Percentiles rank a stretch among this genome's conserved stretches.
These are phyloP conservation scores for Tragelaphus scriptus DNA, from an alignment of 2,113 vertebrate genomes.

Conservation along the genomic window DNA sequence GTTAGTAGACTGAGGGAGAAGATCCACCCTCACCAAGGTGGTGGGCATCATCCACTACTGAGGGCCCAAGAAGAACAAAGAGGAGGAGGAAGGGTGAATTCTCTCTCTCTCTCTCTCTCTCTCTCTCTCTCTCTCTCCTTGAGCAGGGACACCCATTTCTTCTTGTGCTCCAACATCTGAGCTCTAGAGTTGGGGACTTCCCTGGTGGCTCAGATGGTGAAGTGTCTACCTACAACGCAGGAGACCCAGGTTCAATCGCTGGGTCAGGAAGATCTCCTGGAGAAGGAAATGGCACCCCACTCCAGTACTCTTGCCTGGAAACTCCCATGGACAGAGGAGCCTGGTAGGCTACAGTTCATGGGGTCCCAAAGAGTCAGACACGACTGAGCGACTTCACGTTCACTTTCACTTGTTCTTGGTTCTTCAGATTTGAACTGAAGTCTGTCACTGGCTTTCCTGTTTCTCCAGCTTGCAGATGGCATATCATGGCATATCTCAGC, in stretches of 20 bases:
- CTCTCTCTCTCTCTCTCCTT: neutral
- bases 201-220: neutral
- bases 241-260: neutral
- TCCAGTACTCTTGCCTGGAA: neutral
- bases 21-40: neutral
- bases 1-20: neutral
- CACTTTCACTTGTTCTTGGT: neutral
- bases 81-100: neutral
- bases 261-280: neutral
- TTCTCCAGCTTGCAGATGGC: neutral
- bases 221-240: neutral
- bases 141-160: neutral
- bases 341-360: neutral
- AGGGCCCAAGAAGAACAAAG: neutral
- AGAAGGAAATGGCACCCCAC: neutral
- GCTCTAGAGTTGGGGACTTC: neutral
- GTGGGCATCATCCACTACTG: neutral
- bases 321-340: neutral
- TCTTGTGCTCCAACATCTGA: neutral
- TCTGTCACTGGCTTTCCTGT: neutral
- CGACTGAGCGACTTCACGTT: neutral
- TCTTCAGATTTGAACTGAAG: neutral
- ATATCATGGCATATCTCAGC: neutral
- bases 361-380: neutral
- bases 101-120: neutral